Conservation (phyloP, 2,888 invertebrate species). For the Octodonta nipae region DNA sequence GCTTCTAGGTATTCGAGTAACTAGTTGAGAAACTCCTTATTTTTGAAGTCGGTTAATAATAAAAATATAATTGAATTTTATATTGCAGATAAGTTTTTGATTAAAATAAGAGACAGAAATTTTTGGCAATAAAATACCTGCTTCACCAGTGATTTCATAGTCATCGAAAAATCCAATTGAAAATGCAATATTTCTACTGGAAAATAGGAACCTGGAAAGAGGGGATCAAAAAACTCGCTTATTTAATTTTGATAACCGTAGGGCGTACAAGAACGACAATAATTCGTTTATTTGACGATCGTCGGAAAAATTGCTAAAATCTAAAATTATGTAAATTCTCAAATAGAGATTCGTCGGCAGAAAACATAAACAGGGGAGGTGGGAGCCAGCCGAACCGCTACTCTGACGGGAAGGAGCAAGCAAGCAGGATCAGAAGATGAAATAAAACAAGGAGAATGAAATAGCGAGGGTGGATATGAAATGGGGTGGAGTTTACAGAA, state of each 20-base stretch:
- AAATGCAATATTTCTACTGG: too few species aligned
- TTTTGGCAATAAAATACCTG: too few species aligned
- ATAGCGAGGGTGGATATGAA: conserved; percentile 38
- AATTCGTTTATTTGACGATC: conserved; percentile 18
- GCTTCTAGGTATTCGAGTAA: too few species aligned
- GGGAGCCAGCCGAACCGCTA: conserved; percentile 34
- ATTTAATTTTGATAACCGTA: conserved; percentile 4
- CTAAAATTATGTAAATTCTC: conserved; percentile 36
- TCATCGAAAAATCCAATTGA: too few species aligned
- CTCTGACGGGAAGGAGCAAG: too few species aligned
- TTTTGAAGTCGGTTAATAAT: too few species aligned
- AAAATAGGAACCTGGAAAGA: too few species aligned
- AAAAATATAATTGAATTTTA: too few species aligned
- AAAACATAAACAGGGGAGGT: conserved; percentile 27
- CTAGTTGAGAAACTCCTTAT: too few species aligned
- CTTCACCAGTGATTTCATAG: too few species aligned
- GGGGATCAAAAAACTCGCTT: conserved; percentile 7
- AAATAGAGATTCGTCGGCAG: conserved; percentile 29
- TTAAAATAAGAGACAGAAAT: too few species aligned
- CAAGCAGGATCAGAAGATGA: conserved; percentile 36
- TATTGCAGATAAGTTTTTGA: too few species aligned
- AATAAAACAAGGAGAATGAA: conserved; percentile 38
- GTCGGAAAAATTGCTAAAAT: conserved; percentile 27
- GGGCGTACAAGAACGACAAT: conserved; percentile 12
- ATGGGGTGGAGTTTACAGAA: conserved; percentile 40